Conservation (phyloP, 2,797 vertebrate species). For the Peromyscus nudipes region DNA sequence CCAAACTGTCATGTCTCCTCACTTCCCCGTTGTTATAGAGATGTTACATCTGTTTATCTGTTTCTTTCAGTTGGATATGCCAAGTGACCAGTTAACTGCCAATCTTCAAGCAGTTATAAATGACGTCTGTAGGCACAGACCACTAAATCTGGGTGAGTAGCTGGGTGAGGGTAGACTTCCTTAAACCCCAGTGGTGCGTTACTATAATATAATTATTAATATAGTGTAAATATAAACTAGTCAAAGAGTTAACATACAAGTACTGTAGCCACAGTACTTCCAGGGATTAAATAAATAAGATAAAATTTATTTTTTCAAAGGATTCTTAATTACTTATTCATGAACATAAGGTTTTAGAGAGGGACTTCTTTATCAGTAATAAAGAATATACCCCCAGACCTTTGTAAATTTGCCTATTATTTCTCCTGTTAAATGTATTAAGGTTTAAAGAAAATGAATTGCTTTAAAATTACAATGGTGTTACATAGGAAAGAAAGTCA, state of each 20-base stretch:
- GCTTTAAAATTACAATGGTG: constrained; percentile 37
- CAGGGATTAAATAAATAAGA: constrained; percentile 30
- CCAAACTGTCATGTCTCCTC: neutral
- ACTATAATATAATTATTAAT: neutral
- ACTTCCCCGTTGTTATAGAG: constrained; percentile 28
- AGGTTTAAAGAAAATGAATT: constrained; percentile 42
- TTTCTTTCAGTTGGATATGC: constrained; percentile 94
- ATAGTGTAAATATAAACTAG: too few relatives aligned
- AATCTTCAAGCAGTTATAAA: constrained; percentile 91
- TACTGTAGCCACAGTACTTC: neutral
- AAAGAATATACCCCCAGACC: constrained; percentile 37
- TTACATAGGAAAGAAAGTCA: constrained; percentile 55
- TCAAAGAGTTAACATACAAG: neutral
- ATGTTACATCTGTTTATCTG: neutral
- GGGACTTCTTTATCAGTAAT: constrained; percentile 4
- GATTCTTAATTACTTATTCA: constrained; percentile 46
- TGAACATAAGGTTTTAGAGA: constrained; percentile 16
- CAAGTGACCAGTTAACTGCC: constrained; percentile 91
- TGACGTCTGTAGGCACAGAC: constrained; percentile 92
- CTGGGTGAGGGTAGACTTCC: neutral
- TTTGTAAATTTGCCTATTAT: constrained; percentile 41
- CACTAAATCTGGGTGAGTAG: constrained; percentile 89
- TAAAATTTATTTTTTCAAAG: constrained; percentile 41
- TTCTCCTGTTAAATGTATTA: constrained; percentile 49
- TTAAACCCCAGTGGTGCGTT: neutral